These are phyloP conservation scores for Pluvianellus socialis DNA, from an alignment of 2,113 vertebrate species.

Conservation along the genomic window DNA sequence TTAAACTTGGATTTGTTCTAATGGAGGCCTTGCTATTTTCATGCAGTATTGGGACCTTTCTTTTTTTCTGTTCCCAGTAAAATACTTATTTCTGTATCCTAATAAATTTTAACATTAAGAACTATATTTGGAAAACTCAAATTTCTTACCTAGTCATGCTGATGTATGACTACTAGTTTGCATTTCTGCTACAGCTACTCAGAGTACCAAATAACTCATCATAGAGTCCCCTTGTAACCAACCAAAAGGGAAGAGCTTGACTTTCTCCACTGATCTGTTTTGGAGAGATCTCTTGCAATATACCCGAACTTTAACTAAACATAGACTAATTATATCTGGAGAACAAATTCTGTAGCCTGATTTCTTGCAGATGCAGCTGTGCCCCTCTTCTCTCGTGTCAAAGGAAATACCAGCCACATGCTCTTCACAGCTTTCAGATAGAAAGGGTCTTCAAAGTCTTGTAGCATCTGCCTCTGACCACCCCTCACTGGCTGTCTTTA, in stretches of 20 bases:
- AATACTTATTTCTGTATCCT: not conserved
- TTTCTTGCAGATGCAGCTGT: not conserved
- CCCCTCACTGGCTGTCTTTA: not conserved
- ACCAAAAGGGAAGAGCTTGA: not conserved
- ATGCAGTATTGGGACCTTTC: not conserved
- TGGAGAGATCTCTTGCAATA: not conserved
- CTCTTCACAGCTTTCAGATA: not conserved
- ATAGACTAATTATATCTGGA: not conserved
- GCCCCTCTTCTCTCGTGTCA: not conserved
- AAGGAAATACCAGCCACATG: not conserved
- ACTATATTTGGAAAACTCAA: not conserved
- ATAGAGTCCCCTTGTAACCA: not conserved
- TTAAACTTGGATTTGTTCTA: not conserved
- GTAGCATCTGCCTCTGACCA: not conserved
- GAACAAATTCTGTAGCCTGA: not conserved
- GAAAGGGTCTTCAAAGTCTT: not conserved
- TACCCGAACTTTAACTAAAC: not conserved
- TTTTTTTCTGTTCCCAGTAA: not conserved
- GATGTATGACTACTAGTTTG: not conserved
- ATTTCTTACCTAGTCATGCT: not conserved
- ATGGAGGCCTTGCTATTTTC: not conserved
- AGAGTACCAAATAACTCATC: not conserved
- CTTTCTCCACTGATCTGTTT: not conserved
- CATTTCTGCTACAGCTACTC: not conserved
- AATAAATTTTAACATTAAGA: not conserved